A percentile compares a stretch with the other conserved stretches of the same genome.
phyloP scores from a whole-genome alignment of 2,113 vertebrate species.

The Oncorhynchus clarkii region DNA sequence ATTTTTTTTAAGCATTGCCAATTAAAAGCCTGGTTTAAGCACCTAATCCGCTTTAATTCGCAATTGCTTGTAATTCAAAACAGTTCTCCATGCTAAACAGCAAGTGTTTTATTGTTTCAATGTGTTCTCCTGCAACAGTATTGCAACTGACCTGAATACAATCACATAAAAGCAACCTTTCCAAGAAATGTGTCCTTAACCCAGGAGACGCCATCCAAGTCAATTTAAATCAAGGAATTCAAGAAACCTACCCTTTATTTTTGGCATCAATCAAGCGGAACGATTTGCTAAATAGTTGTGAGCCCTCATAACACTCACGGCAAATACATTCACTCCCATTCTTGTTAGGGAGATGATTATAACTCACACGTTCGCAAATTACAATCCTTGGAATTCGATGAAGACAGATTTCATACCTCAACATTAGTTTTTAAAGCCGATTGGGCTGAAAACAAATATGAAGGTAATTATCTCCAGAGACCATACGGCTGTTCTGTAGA shows the following conservation, averaged over 20 bases:
- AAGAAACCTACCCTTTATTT: slow-evolving; percentile 61
- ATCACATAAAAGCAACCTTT: slow-evolving; percentile 48
- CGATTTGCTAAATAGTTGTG: slow-evolving; percentile 58
- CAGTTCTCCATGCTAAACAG: slow-evolving; percentile 53
- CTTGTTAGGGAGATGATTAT: slow-evolving; percentile 54
- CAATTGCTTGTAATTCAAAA: slow-evolving; percentile 65
- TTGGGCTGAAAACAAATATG: slow-evolving; percentile 46
- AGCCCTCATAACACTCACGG: slow-evolving; percentile 54
- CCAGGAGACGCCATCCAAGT: not conserved
- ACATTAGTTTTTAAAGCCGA: slow-evolving; percentile 58
- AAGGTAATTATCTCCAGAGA: slow-evolving; percentile 58
- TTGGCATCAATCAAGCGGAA: slow-evolving; percentile 57
- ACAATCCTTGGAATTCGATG: slow-evolving; percentile 50
- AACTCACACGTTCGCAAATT: slow-evolving; percentile 56
- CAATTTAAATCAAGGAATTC: slow-evolving; percentile 34
- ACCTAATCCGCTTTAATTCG: slow-evolving; percentile 66
- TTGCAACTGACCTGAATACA: slow-evolving; percentile 43
- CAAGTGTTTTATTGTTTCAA: slow-evolving; percentile 54
- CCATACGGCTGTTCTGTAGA: slow-evolving; percentile 34
- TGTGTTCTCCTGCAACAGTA: slow-evolving; percentile 44
- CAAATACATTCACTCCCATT: slow-evolving; percentile 45
- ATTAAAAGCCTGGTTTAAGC: slow-evolving; percentile 50
- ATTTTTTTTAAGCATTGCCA: slow-evolving; percentile 48
- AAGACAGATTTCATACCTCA: slow-evolving; percentile 54
- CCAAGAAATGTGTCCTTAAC: slow-evolving; percentile 33